These are phyloP conservation scores for Rhinoraja longicauda DNA, from an alignment of 2,797 vertebrate species.

Conservation along the genomic window DNA sequence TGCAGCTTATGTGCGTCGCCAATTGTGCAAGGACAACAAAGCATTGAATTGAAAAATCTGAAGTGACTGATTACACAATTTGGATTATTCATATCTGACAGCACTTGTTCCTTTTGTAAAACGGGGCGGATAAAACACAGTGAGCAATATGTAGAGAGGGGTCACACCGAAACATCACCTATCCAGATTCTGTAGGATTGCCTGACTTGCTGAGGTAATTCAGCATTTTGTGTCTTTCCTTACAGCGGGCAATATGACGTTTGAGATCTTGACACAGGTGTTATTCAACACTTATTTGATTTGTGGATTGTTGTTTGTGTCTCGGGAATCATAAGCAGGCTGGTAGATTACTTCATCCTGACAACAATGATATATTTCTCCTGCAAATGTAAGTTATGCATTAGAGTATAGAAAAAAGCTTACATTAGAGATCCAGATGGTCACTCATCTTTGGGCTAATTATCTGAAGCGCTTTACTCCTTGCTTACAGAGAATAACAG, in stretches of 20 bases:
- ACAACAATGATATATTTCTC: not conserved
- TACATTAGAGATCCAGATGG: not conserved
- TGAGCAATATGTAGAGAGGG: not conserved
- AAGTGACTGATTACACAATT: not conserved
- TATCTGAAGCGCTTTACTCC: not conserved
- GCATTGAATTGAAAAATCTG: not conserved
- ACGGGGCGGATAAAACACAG: not conserved
- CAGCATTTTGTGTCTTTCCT: no score
- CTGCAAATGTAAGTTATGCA: no score
- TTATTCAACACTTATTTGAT: not conserved
- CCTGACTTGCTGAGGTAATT: no score
- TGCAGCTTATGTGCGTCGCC: not conserved
- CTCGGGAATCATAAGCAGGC: not conserved
- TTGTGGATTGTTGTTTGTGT: not conserved
- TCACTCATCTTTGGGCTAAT: not conserved
- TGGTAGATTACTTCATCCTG: not conserved
- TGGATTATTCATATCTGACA: not conserved
- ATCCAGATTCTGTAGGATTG: no score
- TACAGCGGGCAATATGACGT: not conserved
- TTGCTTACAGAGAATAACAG: not conserved
- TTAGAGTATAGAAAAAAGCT: not conserved
- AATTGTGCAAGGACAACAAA: not conserved
- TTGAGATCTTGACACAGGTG: not conserved
- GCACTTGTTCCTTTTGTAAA: not conserved
- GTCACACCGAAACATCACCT: no score